Evolutionary conservation across 2,888 invertebrate species (phyloP), one percentile per base, ranked within the genome.

Genomic region (Cosmorhoe ocellata): DNA sequence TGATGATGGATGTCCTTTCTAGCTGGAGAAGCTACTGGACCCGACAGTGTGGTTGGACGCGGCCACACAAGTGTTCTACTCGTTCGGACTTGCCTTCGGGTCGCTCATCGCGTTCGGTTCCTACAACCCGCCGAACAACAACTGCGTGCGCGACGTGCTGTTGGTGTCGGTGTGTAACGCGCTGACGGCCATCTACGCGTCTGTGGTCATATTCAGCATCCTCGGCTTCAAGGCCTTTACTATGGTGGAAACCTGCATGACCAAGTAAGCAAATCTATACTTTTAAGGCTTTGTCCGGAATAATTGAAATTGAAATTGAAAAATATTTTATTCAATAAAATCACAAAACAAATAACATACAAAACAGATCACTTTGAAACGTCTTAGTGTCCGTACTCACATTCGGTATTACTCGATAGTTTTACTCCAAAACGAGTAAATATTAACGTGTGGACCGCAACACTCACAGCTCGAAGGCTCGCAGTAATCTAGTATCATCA

Each of bases 11-110:
- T 14, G 9, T 30, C 11, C 3, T 11, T 14, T 26, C 54, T 85
- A 97, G 97, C 91, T 97, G 72, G 95, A 95, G 61, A 97, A 96
- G 74, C 91, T 98, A 11, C 87, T 94, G 37, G 94, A 97, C 67
- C 97, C 98, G 0, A 96, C 94, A 3, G 98, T 98, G 0, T 98
- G 98, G 98, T 87, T 98, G 68, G 98, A 98, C 76, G 98, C 98
- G 1, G 98, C 98, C 0, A 98, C 98, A 0, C 98, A 98, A 90
- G 98, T 98, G 1, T 98, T 98, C 91, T 98, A 98, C 85, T 98
- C 98, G 0, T 97, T 97, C 80, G 98, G 98, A 1, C 90, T 98
- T 51, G 98, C 98, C 4, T 98, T 98, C 81, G 98, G 98, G 1
- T 98, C 98, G 0, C 91, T 98, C 51, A 98, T 98, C 69, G 98